These are phyloP conservation scores for Poeciliopsis retropinna DNA, from an alignment of 2,113 vertebrate genomes.

Conservation along the genomic window DNA sequence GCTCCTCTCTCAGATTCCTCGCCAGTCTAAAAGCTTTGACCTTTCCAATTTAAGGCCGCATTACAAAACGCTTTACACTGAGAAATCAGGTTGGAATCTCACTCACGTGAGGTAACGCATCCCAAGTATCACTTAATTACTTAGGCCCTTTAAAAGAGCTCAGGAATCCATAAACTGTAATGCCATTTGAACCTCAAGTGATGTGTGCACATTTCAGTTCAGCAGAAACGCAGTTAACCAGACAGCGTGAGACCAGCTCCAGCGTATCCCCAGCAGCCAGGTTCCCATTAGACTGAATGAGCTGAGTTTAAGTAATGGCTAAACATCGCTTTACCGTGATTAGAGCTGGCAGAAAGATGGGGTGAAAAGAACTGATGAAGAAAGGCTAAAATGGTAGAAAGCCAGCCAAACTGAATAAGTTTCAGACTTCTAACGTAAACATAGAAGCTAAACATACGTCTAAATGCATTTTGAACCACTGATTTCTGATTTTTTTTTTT, in stretches of 20 bases:
- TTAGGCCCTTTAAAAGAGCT: slow-evolving; percentile 44
- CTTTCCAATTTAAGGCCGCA: slow-evolving; percentile 12
- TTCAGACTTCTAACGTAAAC: slow-evolving; percentile 19
- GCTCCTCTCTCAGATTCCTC: slow-evolving; percentile 28
- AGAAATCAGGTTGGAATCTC: slow-evolving; percentile 25
- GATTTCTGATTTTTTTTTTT: not conserved
- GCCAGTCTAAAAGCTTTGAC: slow-evolving; percentile 15
- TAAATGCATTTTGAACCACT: not conserved
- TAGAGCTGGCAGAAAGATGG: slow-evolving; percentile 48
- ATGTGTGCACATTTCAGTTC: slow-evolving; percentile 42
- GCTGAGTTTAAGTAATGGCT: slow-evolving; percentile 43
- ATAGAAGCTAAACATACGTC: not conserved
- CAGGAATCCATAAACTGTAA: slow-evolving; percentile 30
- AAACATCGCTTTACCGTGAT: slow-evolving; percentile 63
- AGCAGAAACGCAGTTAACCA: slow-evolving; percentile 49
- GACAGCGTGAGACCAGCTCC: slow-evolving; percentile 51
- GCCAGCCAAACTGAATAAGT: slow-evolving; percentile 16
- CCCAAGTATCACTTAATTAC: slow-evolving; percentile 45
- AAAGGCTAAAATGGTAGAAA: slow-evolving; percentile 33
- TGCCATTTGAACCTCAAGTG: slow-evolving; percentile 40
- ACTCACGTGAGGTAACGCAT: slow-evolving; percentile 43
- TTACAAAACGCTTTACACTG: slow-evolving; percentile 15
- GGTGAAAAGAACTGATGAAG: slow-evolving; percentile 38
- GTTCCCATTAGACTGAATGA: slow-evolving; percentile 58
- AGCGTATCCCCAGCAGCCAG: slow-evolving; percentile 55